These are phyloP conservation scores for Sebastes kiyomatsui DNA, from an alignment of 2,797 vertebrate species.

Conservation along the genomic window DNA sequence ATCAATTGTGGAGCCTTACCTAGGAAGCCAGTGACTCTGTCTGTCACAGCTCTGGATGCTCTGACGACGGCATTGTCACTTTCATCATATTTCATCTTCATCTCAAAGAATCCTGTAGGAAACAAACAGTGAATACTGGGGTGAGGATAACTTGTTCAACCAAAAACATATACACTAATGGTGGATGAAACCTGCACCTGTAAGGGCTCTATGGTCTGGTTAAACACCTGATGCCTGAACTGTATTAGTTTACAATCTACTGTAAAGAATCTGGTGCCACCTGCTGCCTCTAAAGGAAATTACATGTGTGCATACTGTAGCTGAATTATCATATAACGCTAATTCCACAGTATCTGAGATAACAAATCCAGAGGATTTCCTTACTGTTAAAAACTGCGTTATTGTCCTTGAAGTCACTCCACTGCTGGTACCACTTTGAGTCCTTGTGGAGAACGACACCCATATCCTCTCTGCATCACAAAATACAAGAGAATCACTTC, in stretches of 20 bases:
- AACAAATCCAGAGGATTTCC: constrained; percentile 36
- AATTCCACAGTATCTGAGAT: neutral
- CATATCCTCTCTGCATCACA: constrained; percentile 84
- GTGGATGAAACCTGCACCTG: neutral
- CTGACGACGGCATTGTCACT: constrained; percentile 91
- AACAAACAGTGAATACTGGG: neutral
- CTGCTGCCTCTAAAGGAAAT: constrained; percentile 53
- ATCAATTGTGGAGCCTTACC: constrained; percentile 74
- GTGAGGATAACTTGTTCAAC: neutral
- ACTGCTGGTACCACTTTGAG: constrained; percentile 95
- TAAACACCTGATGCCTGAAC: neutral
- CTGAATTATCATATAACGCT: neutral
- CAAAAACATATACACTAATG: neutral
- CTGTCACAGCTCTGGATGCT: constrained; percentile 89
- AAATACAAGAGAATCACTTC: neutral
- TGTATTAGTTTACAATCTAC: neutral
- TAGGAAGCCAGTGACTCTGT: constrained; percentile 88
- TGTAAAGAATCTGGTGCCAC: constrained; percentile 45
- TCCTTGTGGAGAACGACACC: constrained; percentile 93
- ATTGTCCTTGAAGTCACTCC: constrained; percentile 96
- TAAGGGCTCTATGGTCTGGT: neutral
- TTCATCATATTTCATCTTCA: constrained; percentile 98
- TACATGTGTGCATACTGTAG: neutral
- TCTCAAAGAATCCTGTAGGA: constrained; percentile 91
- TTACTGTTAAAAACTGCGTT: constrained; percentile 93